Evolutionary conservation across 2,113 vertebrate genomes (phyloP).

Genomic region (Peromyscus polionotus): DNA sequence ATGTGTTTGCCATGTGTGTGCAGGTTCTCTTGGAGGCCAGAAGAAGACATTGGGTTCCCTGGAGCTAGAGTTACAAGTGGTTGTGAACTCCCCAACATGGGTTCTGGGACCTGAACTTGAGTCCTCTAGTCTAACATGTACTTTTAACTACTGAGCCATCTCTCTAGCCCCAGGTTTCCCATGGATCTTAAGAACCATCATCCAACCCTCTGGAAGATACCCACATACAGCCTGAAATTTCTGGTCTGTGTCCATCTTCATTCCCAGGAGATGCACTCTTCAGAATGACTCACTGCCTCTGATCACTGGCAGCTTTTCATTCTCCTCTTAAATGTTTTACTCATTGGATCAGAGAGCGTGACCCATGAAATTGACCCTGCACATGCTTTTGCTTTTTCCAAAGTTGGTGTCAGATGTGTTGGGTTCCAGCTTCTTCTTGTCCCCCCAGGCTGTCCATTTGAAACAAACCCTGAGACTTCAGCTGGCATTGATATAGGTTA

Average conservation of each 20-base stretch:
- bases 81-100: neutral
- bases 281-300: constrained; percentile 37
- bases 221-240: neutral
- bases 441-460: constrained; percentile 45
- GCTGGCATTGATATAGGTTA: constrained; percentile 25
- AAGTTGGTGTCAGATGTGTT: constrained; percentile 60
- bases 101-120: neutral
- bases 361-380: constrained; percentile 58
- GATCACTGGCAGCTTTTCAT: neutral
- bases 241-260: neutral
- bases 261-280: neutral
- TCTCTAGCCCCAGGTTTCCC: neutral
- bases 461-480: neutral
- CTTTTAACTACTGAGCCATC: neutral
- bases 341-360: constrained; percentile 56
- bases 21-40: neutral
- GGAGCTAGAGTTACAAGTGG: neutral
- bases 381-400: constrained; percentile 56
- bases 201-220: neutral
- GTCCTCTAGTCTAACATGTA: neutral
- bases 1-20: neutral
- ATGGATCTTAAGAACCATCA: neutral
- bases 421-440: neutral
- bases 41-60: neutral
- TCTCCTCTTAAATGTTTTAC: constrained; percentile 56